Percentiles rank a stretch among this genome's conserved stretches.
These are phyloP conservation scores for Celastrina argiolus DNA, from an alignment of 2,888 invertebrate species.

Conservation along the genomic window DNA sequence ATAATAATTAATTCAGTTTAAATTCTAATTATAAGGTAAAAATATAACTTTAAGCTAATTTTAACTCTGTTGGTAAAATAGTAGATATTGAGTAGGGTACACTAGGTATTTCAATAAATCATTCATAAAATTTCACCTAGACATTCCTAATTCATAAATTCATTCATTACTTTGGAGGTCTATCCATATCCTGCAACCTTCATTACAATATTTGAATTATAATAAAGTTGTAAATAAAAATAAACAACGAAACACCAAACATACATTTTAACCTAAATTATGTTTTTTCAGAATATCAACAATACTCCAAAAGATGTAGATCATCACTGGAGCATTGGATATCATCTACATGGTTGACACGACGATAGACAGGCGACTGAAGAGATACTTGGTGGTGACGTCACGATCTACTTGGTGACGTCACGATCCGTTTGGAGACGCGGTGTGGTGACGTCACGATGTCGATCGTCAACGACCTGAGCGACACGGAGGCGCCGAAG, in stretches of 20 bases:
- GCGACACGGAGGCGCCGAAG: slow-evolving; percentile 55
- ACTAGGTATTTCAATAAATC: background rate
- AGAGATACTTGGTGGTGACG: background rate
- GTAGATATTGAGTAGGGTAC: background rate
- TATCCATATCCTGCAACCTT: background rate
- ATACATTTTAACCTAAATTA: too few relatives aligned
- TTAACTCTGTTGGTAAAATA: too few relatives aligned
- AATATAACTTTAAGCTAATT: too few relatives aligned
- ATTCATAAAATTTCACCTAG: background rate
- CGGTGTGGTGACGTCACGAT: slow-evolving; percentile 37
- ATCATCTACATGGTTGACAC: slow-evolving; percentile 7
- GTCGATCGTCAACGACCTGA: slow-evolving; percentile 62
- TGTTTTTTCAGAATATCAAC: background rate
- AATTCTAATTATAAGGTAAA: too few relatives aligned
- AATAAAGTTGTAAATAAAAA: too few relatives aligned
- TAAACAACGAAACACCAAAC: background rate
- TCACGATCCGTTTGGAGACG: background rate
- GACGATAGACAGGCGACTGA: background rate
- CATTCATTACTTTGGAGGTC: background rate
- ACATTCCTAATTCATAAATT: background rate
- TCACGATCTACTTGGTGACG: slow-evolving; percentile 36
- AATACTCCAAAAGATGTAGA: background rate
- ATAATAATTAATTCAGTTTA: too few relatives aligned
- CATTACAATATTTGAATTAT: background rate
- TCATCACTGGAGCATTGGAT: too few relatives aligned